phyloP scores from a whole-genome alignment of 2,888 invertebrate species.

The Leptogaster cylindrica region DNA sequence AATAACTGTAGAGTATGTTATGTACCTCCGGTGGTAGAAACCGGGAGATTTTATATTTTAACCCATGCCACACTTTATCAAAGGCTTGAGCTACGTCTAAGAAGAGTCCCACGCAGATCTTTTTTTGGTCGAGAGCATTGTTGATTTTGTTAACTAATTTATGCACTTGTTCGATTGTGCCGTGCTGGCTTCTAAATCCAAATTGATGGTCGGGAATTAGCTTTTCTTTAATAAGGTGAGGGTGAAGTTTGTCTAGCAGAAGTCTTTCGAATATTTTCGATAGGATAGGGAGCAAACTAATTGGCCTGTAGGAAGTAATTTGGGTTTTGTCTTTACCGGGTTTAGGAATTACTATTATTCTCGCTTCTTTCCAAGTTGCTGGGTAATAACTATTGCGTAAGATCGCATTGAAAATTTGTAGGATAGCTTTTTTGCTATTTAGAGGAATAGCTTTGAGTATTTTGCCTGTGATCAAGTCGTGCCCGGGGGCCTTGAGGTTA shows the following conservation, averaged over 20 bases:
- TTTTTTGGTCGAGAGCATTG: conserved; percentile 29
- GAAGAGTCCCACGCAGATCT: conserved; percentile 33
- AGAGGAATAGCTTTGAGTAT: background rate
- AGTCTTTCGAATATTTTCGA: conserved; percentile 51
- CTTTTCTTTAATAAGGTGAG: conserved; percentile 37
- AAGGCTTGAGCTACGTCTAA: conserved; percentile 42
- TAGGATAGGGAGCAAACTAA: conserved; percentile 49
- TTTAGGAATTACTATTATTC: background rate
- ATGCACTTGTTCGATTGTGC: conserved; percentile 22
- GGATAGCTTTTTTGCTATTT: background rate
- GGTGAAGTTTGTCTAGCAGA: conserved; percentile 45
- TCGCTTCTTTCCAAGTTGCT: background rate
- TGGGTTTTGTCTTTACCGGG: background rate
- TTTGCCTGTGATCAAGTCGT: background rate
- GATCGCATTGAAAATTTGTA: background rate
- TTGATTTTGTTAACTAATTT: background rate
- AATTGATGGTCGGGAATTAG: conserved; percentile 6
- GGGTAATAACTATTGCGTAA: conserved; percentile 2
- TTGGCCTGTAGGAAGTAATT: conserved; percentile 38
- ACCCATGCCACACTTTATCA: conserved; percentile 39
- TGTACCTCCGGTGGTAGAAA: background rate
- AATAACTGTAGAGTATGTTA: background rate
- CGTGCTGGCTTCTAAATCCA: conserved; percentile 35
- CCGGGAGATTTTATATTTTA: conserved; percentile 13
- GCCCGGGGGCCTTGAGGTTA: background rate